Conservation (phyloP, 2,797 vertebrate genomes). For the Ispidina picta region DNA sequence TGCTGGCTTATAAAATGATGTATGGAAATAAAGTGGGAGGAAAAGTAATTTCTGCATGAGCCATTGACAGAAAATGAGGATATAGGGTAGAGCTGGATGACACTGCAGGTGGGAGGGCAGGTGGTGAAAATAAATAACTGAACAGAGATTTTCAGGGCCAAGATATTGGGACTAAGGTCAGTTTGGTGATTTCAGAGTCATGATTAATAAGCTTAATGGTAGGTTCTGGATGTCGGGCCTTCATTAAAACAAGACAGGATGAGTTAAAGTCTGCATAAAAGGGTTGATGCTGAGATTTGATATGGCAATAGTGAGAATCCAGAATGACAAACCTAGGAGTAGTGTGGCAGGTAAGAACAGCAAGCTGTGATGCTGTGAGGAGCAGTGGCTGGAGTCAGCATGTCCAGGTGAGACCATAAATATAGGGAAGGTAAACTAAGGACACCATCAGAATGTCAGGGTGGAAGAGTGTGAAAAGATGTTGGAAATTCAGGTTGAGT, state of each 20-base stretch:
- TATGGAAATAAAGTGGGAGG: slow-evolving; percentile 3
- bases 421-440: neutral
- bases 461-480: neutral
- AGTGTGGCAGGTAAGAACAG: neutral
- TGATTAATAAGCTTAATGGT: neutral
- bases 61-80: slow-evolving; percentile 8
- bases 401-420: neutral
- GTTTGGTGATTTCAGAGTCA: neutral
- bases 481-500: neutral
- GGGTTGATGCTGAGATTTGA: neutral
- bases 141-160: neutral
- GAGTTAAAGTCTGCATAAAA: neutral
- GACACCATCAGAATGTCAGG: neutral
- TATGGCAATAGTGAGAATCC: neutral
- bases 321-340: neutral
- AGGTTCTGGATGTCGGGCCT: neutral
- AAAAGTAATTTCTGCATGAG: slow-evolving; percentile 8
- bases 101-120: neutral
- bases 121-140: neutral
- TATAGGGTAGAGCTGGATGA: neutral
- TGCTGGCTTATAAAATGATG: neutral
- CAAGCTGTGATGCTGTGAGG: neutral
- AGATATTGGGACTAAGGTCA: neutral
- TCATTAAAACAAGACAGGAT: neutral
- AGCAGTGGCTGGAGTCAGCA: neutral